A percentile compares a stretch with the other conserved stretches of the same genome.
These are phyloP conservation scores for Papilio elwesi DNA, from an alignment of 2,888 invertebrate species.

Conservation along the genomic window DNA sequence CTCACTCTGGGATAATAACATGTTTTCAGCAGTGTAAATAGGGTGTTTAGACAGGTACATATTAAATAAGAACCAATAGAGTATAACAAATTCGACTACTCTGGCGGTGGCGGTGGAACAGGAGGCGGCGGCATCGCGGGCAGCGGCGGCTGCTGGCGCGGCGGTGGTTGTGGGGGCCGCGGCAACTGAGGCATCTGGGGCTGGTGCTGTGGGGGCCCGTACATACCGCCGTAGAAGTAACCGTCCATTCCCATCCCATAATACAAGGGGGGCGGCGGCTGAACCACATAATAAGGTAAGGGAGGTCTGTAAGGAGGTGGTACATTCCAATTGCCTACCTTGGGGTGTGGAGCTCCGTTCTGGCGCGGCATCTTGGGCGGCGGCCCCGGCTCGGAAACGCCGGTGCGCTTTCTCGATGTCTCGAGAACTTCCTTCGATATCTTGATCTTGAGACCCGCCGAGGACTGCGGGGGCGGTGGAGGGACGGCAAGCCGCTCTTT, in stretches of 20 bases:
- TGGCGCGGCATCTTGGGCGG: conserved; percentile 68
- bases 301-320: conserved; percentile 65
- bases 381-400: conserved; percentile 61
- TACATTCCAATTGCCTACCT: conserved; percentile 72
- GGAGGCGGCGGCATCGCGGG: conserved; percentile 80
- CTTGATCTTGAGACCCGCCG: conserved; percentile 89
- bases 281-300: conserved; percentile 72
- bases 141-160: conserved; percentile 41
- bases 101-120: conserved; percentile 85
- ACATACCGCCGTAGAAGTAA: conserved; percentile 56
- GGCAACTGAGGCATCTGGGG: conserved; percentile 69
- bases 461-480: conserved; percentile 70
- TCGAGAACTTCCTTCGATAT: conserved; percentile 90
- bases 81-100: conserved; percentile 46
- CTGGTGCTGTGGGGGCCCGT: conserved; percentile 60
- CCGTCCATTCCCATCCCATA: conserved; percentile 62
- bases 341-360: conserved; percentile 69
- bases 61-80: background rate
- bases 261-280: conserved; percentile 71
- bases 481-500: conserved; percentile 88
- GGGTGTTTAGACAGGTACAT: no score
- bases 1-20: no score
- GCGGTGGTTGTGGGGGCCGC: conserved; percentile 56
- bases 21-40: no score
- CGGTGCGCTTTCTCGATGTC: conserved; percentile 63